Evolutionary conservation across 2,797 vertebrate genomes (phyloP).

Genomic region (Perodicticus potto): DNA sequence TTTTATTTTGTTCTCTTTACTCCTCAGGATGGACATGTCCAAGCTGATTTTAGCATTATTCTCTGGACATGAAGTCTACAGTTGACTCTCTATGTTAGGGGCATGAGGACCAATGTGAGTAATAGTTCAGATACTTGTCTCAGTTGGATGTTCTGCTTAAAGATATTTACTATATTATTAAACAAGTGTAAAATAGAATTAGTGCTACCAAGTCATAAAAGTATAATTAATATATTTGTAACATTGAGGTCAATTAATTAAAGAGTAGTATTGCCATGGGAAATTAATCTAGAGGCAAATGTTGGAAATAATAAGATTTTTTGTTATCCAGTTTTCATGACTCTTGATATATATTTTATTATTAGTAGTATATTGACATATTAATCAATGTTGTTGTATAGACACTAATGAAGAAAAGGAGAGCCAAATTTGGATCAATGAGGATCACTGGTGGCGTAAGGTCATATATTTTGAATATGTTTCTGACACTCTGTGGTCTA

Average conservation of each 20-base stretch:
- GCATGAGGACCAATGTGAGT: not conserved
- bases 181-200: not conserved
- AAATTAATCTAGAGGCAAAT: not conserved
- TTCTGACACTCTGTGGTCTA: slow-evolving; percentile 8
- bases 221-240: not conserved
- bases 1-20: rapidly evolving
- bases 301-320: not conserved
- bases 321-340: not conserved
- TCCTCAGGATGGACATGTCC: rapidly evolving
- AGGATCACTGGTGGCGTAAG: rapidly evolving
- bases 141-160: not conserved
- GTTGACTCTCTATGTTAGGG: rapidly evolving
- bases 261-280: not conserved
- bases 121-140: not conserved
- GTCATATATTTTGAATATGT: rapidly evolving
- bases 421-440: not conserved
- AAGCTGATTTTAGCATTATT: rapidly evolving
- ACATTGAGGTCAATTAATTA: not conserved
- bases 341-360: not conserved
- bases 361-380: not conserved
- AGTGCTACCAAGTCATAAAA: not conserved
- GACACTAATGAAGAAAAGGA: not conserved
- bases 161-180: not conserved
- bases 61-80: rapidly evolving
- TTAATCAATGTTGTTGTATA: not conserved